Evolutionary conservation across 2,888 invertebrate species (phyloP).

Genomic region (Pristionchus mayeri): DNA sequence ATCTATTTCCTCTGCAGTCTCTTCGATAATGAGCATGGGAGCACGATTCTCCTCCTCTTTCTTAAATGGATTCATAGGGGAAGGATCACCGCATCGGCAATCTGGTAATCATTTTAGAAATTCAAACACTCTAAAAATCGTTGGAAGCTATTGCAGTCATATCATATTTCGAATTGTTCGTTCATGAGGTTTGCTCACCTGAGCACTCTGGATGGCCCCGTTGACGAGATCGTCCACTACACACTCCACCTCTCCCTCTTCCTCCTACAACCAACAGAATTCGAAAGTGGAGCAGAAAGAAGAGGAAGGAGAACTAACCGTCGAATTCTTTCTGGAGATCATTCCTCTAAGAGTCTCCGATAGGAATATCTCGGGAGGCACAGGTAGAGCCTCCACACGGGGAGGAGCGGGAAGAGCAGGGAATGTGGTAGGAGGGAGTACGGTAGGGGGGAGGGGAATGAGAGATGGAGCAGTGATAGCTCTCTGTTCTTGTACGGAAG

Average conservation of each 20-base stretch:
- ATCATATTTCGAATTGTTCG: background rate
- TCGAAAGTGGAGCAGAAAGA: too few relatives aligned
- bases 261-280: conserved; percentile 26
- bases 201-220: conserved; percentile 33
- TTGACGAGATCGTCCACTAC: conserved; percentile 15
- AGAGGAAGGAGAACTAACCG: too few relatives aligned
- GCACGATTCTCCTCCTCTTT: conserved; percentile 31
- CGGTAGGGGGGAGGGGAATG: conserved; percentile 36
- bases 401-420: conserved; percentile 48
- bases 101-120: too few relatives aligned
- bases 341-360: conserved; percentile 35
- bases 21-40: conserved; percentile 48
- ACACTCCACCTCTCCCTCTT: conserved; percentile 28
- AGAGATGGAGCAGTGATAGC: conserved; percentile 45
- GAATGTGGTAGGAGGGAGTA: conserved; percentile 48
- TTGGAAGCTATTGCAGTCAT: background rate
- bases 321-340: conserved; percentile 7
- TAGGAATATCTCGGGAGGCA: conserved; percentile 22
- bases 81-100: too few relatives aligned
- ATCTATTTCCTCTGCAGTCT: conserved; percentile 45
- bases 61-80: too few relatives aligned
- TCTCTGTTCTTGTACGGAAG: conserved; percentile 5
- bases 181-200: conserved; percentile 8
- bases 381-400: conserved; percentile 48
- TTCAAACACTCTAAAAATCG: background rate